Evolutionary conservation across 2,888 invertebrate genomes (phyloP), one percentile per base, ranked within the genome.

Genomic region (Coelopa pilipes): DNA sequence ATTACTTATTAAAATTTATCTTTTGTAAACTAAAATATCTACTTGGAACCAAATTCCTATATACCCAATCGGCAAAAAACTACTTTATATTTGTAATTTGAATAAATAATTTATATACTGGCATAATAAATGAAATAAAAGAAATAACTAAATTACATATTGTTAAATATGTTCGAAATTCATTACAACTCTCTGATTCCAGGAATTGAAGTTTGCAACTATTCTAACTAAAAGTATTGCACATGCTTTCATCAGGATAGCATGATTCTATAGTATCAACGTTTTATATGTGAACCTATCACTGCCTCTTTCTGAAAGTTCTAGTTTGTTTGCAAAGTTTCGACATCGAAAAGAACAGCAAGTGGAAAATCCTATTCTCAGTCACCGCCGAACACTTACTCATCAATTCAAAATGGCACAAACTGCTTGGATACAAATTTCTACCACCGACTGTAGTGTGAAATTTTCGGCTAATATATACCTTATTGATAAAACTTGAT

Each of bases 11-110:
- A 45, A 69, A 57, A 59, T 50, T 50, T 47, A 34, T n/a, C 10
- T 13, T 34, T 62, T 62, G 24, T n/a, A 34, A 62, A 21, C 34
- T 62, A 62, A 13, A 66, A 66, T 21, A 63, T 5, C 12, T 70
- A 70, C 53, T 70, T 53, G 70, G 70, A 70, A 46, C 63, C 50
- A 62, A 57, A 70, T 70, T 70, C 70, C 70, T 70, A 70, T 53
- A 70, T 46, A 34, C 53, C 46, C 15, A 70, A 63, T 11, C 12
- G 53, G 45, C 53, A 68, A 1, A 68, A 55, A 68, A 47, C 21
- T 15, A 53, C 53, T 63, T 15, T 63, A 62, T 63, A 70, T 70
- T 70, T 70, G 62, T 70, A 70, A 70, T 70, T 50, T 62, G 62
- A 53, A 60, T 24, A 70, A 57, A 60, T 47, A 60, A 70, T 17